Conservation (phyloP, 2,797 vertebrate genomes). For the Molossus molossus region DNA sequence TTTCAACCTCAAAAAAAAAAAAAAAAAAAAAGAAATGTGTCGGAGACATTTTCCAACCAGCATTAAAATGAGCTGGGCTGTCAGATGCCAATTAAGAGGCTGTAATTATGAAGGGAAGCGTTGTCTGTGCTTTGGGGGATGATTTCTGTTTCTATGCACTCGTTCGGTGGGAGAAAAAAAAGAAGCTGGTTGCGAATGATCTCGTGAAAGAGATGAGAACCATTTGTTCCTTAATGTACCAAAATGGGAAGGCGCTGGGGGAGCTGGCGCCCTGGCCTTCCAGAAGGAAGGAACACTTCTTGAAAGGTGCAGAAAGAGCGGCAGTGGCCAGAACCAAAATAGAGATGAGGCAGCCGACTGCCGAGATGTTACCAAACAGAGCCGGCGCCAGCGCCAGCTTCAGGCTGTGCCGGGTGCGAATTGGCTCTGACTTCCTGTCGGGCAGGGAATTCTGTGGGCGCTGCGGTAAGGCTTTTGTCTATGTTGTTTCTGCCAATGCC, state of each 20-base stretch:
- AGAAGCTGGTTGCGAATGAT: conserved; percentile 84
- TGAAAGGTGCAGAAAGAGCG: conserved; percentile 76
- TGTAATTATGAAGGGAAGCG: conserved; percentile 87
- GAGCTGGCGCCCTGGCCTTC: conserved; percentile 81
- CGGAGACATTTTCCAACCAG: conserved; percentile 86
- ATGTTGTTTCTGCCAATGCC: not conserved
- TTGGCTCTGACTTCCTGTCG: conserved; percentile 41
- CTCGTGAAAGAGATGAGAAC: conserved; percentile 83
- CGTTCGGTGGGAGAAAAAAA: conserved; percentile 82
- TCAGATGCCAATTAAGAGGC: conserved; percentile 88
- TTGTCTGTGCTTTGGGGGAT: conserved; percentile 87
- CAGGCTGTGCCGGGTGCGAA: conserved; percentile 39
- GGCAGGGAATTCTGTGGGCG: not conserved
- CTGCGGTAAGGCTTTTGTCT: not conserved
- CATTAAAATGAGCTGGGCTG: conserved; percentile 85
- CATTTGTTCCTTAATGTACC: conserved; percentile 88
- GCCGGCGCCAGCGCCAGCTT: conserved; percentile 56
- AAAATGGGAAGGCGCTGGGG: conserved; percentile 82
- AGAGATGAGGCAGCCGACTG: conserved; percentile 55
- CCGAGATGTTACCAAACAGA: conserved; percentile 68
- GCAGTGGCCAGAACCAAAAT: conserved; percentile 72
- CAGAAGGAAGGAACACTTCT: conserved; percentile 82
- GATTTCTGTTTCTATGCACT: conserved; percentile 88
- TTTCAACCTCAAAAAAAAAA: conserved; percentile 88
- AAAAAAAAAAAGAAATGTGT: conserved; percentile 77